Conservation (phyloP, 1,140 invertebrate genomes). For the Gerris buenoi region DNA sequence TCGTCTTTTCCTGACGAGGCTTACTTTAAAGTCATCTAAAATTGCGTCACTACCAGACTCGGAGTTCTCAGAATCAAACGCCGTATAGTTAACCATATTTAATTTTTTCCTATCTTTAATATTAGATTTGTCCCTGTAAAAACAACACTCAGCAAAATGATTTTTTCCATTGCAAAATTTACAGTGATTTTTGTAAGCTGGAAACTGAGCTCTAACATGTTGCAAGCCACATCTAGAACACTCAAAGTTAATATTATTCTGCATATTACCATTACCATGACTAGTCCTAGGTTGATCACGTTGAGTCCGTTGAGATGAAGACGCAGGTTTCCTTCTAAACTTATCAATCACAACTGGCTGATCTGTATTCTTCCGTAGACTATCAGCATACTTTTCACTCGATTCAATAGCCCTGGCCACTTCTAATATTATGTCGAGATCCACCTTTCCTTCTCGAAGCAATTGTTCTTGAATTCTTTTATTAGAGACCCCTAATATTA, state of each 20-base stretch:
- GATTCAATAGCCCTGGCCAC: background rate
- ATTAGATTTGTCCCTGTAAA: background rate
- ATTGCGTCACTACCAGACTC: background rate
- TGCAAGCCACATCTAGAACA: background rate
- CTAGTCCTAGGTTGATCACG: background rate
- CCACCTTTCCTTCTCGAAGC: background rate
- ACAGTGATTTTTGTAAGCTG: background rate
- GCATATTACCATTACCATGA: background rate
- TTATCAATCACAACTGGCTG: background rate
- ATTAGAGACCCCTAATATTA: background rate
- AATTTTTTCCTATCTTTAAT: background rate
- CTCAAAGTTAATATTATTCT: background rate
- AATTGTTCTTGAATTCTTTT: background rate
- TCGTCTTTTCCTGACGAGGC: background rate
- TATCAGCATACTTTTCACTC: background rate
- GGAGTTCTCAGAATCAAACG: background rate
- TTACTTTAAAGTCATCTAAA: background rate
- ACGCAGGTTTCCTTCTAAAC: background rate
- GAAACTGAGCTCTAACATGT: background rate
- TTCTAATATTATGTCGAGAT: background rate
- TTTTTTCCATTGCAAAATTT: background rate
- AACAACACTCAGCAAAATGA: background rate
- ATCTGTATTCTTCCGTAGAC: background rate
- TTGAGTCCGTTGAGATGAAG: background rate
- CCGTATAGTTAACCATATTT: background rate